Conservation (phyloP, 2,113 vertebrate genomes). For the Periophthalmodon schlosseri region DNA sequence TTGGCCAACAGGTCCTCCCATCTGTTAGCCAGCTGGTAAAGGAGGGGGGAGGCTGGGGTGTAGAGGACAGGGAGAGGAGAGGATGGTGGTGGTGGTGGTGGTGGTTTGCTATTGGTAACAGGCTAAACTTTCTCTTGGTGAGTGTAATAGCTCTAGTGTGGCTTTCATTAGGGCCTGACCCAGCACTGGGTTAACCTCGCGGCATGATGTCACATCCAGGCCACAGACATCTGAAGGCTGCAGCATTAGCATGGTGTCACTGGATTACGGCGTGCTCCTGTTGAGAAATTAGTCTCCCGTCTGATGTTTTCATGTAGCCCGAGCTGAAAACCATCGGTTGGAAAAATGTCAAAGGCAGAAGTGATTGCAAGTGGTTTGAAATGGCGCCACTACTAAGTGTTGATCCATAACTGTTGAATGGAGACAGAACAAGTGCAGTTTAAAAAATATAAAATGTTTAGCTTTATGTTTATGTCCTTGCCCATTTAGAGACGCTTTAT, state of each 20-base stretch:
- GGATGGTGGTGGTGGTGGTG: constrained; percentile 34
- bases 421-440: no score
- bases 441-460: no score
- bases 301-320: constrained; percentile 1
- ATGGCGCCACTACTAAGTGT: not conserved
- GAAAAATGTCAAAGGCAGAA: not conserved
- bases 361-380: constrained; percentile 5
- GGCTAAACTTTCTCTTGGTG: constrained; percentile 57
- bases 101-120: constrained; percentile 47
- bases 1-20: constrained; percentile 71
- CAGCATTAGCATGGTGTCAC: constrained; percentile 1
- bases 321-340: not conserved
- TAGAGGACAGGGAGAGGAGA: constrained; percentile 9
- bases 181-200: constrained; percentile 45
- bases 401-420: not conserved
- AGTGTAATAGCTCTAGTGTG: constrained; percentile 53
- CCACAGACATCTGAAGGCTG: constrained; percentile 22
- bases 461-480: no score
- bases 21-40: constrained; percentile 75
- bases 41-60: constrained; percentile 22
- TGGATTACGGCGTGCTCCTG: not conserved
- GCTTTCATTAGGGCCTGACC: constrained; percentile 59
- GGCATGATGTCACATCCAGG: constrained; percentile 55
- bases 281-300: not conserved
- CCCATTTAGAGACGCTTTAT: no score